Evolutionary conservation across 2,797 vertebrate species (phyloP), one percentile per base, ranked within the genome.

Genomic region (Manis pentadactyla): DNA sequence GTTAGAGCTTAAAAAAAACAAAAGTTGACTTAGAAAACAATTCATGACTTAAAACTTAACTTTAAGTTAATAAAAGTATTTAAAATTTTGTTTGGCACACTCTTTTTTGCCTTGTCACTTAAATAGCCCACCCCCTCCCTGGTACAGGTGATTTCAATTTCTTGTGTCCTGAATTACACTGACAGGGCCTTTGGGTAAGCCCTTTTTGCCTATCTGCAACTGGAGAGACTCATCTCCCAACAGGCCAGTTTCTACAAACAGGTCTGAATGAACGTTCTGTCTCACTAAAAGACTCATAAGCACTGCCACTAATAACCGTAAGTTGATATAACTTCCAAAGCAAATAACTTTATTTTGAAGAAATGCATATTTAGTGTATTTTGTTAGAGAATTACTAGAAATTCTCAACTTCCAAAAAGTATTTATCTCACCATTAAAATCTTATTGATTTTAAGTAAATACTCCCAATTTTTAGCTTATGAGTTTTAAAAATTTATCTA

Each of bases 41-140:
- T 64, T 88, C n/a, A 84, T 71, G 29, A 78, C 42, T 83, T 94
- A 92, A 49, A 95, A 83, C n/a, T 92, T 84, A 87, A 93, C 87
- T 78, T 91, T 78, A 91, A 53, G 23, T 79, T 83, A 87, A 69
- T 74, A 87, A 68, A 90, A 87, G 10, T 71, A 59, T 77, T 59
- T 66, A 51, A 12, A 89, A 86, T 93, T 82, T 55, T 95, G 42
- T 64, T 59, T 31, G 34, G 27, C 46, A 87, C 49, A 29, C 29
- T 84, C 29, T 34, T 49, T 73, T 66, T 86, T 49, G n/a, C 25
- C 86, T 82, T 86, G 53, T 51, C 69, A 87, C 75, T 93, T 90
- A 81, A 73, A 59, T 18, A 66, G 39, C 10, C 19, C 64, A 46
- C 49, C n/a, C 1, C 7, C 11, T 63, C 59, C 25, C 21, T 71